Conservation (phyloP, 2,888 invertebrate genomes). For the Eilema sororculum region DNA sequence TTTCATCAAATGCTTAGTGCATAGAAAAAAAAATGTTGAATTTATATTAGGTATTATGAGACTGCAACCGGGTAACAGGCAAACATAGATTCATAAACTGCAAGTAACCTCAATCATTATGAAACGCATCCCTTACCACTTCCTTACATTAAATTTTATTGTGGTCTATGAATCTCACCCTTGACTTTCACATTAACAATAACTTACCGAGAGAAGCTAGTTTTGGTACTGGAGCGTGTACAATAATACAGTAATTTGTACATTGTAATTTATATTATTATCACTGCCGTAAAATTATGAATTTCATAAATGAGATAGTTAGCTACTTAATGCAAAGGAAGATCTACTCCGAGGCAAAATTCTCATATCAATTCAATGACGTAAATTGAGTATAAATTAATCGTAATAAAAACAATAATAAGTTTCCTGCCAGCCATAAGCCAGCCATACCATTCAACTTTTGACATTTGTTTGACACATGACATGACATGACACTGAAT, state of each 20-base stretch:
- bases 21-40: too few relatives aligned
- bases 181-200: background rate
- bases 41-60: too few relatives aligned
- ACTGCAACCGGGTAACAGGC: too few relatives aligned
- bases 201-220: conserved; percentile 30
- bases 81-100: too few relatives aligned
- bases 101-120: too few relatives aligned
- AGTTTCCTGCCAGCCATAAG: background rate
- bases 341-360: background rate
- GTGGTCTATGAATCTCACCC: background rate
- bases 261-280: conserved; percentile 14
- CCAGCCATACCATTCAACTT: too few relatives aligned
- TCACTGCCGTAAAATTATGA: background rate
- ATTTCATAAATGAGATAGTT: background rate
- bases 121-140: too few relatives aligned
- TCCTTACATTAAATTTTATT: too few relatives aligned
- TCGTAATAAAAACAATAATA: background rate
- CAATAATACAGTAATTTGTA: conserved; percentile 35
- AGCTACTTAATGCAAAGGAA: background rate
- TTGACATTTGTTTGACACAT: too few relatives aligned
- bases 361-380: background rate
- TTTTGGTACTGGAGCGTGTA: conserved; percentile 23
- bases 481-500: too few relatives aligned
- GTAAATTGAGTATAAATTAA: background rate
- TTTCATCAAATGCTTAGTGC: background rate